Evolutionary conservation across 2,113 vertebrate species (phyloP).

Genomic region (Martes martes): DNA sequence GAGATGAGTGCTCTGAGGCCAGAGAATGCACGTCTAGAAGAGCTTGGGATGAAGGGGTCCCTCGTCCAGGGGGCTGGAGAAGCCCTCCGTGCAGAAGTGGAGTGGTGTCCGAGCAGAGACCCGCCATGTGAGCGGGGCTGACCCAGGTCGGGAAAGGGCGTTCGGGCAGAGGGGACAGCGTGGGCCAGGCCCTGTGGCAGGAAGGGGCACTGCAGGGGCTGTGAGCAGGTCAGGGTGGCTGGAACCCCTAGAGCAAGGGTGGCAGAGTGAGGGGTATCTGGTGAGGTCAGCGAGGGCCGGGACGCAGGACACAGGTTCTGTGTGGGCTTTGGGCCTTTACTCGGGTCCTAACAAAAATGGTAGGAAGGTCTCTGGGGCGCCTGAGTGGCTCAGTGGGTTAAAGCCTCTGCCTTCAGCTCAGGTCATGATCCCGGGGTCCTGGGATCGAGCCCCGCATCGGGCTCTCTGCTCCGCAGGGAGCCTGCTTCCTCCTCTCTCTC

Average conservation of each 20-base stretch:
- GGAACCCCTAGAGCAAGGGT: rapidly evolving
- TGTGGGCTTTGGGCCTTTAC: not conserved
- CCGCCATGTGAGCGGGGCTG: not conserved
- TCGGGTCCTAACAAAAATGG: not conserved
- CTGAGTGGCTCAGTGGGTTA: no score
- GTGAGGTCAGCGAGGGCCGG: not conserved
- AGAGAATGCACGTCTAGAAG: not conserved
- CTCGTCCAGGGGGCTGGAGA: rapidly evolving
- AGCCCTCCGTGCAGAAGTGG: not conserved
- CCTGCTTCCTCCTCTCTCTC: no score
- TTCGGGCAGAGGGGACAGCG: not conserved
- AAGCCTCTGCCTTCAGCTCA: no score
- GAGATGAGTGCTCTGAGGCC: rapidly evolving
- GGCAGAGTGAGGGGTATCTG: rapidly evolving
- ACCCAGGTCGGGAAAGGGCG: no score
- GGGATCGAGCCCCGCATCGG: no score
- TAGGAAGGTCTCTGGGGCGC: not conserved
- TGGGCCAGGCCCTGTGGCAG: not conserved
- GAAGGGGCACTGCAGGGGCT: not conserved
- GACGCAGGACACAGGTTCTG: rapidly evolving
- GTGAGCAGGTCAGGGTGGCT: not conserved
- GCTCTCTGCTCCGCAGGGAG: no score
- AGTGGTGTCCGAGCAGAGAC: not conserved
- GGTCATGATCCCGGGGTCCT: no score
- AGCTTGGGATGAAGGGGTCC: not conserved